Evolutionary conservation across 1,140 invertebrate genomes (phyloP).

Genomic region (Philotrypesis tridentata): DNA sequence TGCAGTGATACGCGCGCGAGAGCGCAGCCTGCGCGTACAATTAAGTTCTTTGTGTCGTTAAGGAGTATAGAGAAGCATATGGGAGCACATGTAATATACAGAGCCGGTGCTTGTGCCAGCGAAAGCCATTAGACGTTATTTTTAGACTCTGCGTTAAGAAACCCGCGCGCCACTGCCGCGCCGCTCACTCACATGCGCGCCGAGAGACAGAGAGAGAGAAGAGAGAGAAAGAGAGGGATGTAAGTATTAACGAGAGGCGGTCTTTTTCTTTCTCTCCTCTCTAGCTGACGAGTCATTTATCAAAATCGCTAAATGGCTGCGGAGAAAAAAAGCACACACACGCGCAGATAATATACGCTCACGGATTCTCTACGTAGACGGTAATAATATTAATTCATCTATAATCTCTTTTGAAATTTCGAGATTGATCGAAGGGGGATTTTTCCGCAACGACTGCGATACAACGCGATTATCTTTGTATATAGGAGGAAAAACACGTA

Average conservation of each 20-base stretch:
- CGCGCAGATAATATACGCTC: too few species aligned
- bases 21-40: neutral
- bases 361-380: too few species aligned
- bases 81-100: neutral
- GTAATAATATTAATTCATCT: neutral
- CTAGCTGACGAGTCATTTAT: slow-evolving; percentile 26
- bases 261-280: neutral
- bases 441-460: too few species aligned
- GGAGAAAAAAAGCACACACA: neutral
- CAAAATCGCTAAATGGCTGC: neutral
- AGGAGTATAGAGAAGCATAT: slow-evolving; percentile 30
- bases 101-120: neutral
- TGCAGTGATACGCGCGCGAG: neutral
- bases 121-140: slow-evolving; percentile 17
- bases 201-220: too few species aligned
- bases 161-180: neutral
- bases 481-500: too few species aligned
- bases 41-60: slow-evolving; percentile 24
- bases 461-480: too few species aligned
- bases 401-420: neutral
- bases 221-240: too few species aligned
- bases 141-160: slow-evolving; percentile 24
- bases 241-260: neutral
- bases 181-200: too few species aligned
- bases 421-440: neutral